Evolutionary conservation across 1,140 invertebrate genomes (phyloP), one percentile per base, ranked within the genome.

Genomic region (Eumeta japonica): DNA sequence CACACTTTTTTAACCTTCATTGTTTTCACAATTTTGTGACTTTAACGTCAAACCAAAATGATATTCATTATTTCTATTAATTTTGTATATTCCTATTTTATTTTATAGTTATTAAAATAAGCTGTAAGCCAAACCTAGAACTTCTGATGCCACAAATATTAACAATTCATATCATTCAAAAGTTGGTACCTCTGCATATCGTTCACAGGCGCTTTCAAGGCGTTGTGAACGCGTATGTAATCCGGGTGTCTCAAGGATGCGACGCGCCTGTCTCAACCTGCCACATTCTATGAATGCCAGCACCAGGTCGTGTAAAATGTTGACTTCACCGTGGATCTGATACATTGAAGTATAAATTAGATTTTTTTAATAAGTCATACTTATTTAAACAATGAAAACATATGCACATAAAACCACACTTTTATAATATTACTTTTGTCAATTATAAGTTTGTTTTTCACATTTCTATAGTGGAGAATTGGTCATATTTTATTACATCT

Each of bases 201-300:
- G 36, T 28, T 56, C 48, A 45, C 70, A 74, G n/a, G 66, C 70
- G 13, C 64, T 55, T 10, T 64, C 50, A 1, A 74, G 34, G 0
- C 65, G 45, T 1, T 53, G 50, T 12, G 58, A 52, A 0, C 63
- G 46, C 0, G 77, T 81, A 24, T 83, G 76, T 35, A 88, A 57
- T 3, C 86, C 87, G 1, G 86, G 87, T 1, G 86, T 89, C 55
- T 90, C 86, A 4, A 94, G 62, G 43, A 94, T 89, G 60, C 89
- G 90, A 28, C 84, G 75, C 1, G 89, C 90, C 61, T 92, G 89
- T 30, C 83, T 67, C 13, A 88, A 56, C 28, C 85, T 75, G 1
- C 86, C 86, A 50, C 85, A 87, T 53, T 91, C 88, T 7, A 92
- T 75, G 61, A 92, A 92, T 1, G 82, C 80, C 38, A 90, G 80